These are phyloP conservation scores for Lasius platythorax DNA, from an alignment of 2,888 invertebrate species.

Conservation along the genomic window DNA sequence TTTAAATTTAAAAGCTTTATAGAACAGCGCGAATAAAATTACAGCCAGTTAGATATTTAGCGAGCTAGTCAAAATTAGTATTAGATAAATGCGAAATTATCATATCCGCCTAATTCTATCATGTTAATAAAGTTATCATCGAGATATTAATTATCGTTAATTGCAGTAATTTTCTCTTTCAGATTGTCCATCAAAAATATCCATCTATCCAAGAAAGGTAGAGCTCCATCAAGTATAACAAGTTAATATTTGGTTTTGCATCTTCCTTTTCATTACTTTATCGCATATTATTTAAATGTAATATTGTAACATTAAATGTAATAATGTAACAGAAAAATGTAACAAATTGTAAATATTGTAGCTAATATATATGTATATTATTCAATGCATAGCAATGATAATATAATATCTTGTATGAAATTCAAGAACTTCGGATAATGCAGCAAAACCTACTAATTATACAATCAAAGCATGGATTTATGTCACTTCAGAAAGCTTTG, in stretches of 20 bases:
- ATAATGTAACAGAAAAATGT: background rate
- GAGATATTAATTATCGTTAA: background rate
- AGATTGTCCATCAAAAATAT: background rate
- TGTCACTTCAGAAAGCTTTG: background rate
- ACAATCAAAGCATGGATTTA: background rate
- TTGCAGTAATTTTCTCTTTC: background rate
- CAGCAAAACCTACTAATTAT: background rate
- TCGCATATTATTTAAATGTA: background rate
- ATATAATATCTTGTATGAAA: too few species aligned
- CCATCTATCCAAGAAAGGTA: too few species aligned
- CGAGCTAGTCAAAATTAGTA: background rate
- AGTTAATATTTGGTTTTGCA: background rate
- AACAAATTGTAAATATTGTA: background rate
- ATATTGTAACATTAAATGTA: too few species aligned
- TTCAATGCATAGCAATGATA: background rate
- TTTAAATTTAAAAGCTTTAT: slow-evolving; percentile 25
- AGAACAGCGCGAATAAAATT: slow-evolving; percentile 5
- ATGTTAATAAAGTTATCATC: background rate
- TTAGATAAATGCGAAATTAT: slow-evolving; percentile 8
- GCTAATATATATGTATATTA: background rate
- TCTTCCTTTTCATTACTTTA: background rate
- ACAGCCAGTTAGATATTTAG: background rate
- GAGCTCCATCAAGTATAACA: background rate
- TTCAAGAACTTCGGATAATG: background rate
- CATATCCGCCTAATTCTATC: background rate